Evolutionary conservation across 1,140 invertebrate genomes (phyloP), one percentile per base, ranked within the genome.

Genomic region (Archegozetes longisetosus): DNA sequence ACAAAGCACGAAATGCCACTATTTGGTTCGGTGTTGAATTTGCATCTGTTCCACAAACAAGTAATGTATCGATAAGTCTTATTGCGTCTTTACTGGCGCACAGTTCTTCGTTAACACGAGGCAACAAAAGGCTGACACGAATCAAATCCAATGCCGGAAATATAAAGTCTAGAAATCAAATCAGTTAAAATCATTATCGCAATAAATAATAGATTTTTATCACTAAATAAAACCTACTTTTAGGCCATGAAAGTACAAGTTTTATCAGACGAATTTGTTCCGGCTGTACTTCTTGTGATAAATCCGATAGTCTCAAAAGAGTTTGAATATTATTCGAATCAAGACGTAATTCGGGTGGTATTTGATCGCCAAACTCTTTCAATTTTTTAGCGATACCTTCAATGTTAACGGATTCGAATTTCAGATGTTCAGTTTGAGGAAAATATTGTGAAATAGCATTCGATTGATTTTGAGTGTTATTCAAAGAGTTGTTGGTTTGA

Each of bases 141-240:
- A 86, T 75, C 20, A 93, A 72, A 73, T 95, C 90, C 26, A 95
- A 72, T 9, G 83, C 84, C 1, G 91, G 91, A 72, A 93, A 93
- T 1, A 91, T 71, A 62, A 80, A 78, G 67, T 88, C n/a, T n/a
- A n/a, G n/a, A n/a, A n/a, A n/a, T n/a, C n/a, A n/a, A n/a, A n/a
- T n/a, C n/a, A n/a, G n/a, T n/a, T n/a, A n/a, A n/a, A n/a, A n/a
- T n/a, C n/a, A n/a, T n/a, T n/a, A n/a, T n/a, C n/a, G n/a, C n/a
- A n/a, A n/a, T n/a, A n/a, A n/a, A n/a, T n/a, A n/a, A n/a, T n/a
- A n/a, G n/a, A n/a, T n/a, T n/a, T n/a, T n/a, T n/a, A n/a, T n/a
- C n/a, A n/a, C n/a, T n/a, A n/a, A n/a, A n/a, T n/a, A n/a, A n/a
- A n/a, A n/a, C n/a, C n/a, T n/a, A n/a, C n/a, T 82, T 80, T 74